Conservation (phyloP, 1,140 invertebrate genomes). For the Pachypsylla venusta region DNA sequence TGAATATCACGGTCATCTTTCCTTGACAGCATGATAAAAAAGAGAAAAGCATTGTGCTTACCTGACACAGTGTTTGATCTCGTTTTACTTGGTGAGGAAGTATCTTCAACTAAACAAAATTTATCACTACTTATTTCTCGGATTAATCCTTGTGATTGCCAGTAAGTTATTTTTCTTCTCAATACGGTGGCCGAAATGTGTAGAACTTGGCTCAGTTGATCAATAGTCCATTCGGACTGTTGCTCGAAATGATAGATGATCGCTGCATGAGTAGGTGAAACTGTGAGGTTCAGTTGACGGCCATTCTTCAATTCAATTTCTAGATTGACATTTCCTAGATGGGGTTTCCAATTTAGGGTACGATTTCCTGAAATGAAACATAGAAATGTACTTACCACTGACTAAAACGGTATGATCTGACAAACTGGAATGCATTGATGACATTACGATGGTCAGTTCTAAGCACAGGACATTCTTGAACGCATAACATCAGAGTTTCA, state of each 20-base stretch:
- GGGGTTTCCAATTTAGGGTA: constrained; percentile 85
- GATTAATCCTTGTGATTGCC: constrained; percentile 73
- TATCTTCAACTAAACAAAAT: constrained; percentile 63
- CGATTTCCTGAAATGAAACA: constrained; percentile 49
- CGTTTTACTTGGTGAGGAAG: constrained; percentile 28
- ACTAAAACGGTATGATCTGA: no score
- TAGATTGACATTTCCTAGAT: constrained; percentile 79
- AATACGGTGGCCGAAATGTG: constrained; percentile 68
- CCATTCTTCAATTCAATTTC: constrained; percentile 73
- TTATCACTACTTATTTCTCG: constrained; percentile 56
- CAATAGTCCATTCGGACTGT: constrained; percentile 66
- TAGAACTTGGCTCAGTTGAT: constrained; percentile 67
- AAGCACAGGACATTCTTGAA: no score
- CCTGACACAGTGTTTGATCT: background rate
- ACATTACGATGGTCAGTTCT: no score
- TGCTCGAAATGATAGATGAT: constrained; percentile 90
- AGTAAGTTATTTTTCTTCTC: constrained; percentile 72
- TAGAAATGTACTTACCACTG: no score
- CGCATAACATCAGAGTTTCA: no score
- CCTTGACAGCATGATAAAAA: no score
- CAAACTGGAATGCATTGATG: no score
- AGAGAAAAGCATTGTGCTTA: no score
- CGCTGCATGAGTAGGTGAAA: constrained; percentile 84
- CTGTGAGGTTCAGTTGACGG: constrained; percentile 62
- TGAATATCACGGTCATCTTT: no score